phyloP scores from a whole-genome alignment of 2,797 vertebrate genomes.

The Chelon labrosus region DNA sequence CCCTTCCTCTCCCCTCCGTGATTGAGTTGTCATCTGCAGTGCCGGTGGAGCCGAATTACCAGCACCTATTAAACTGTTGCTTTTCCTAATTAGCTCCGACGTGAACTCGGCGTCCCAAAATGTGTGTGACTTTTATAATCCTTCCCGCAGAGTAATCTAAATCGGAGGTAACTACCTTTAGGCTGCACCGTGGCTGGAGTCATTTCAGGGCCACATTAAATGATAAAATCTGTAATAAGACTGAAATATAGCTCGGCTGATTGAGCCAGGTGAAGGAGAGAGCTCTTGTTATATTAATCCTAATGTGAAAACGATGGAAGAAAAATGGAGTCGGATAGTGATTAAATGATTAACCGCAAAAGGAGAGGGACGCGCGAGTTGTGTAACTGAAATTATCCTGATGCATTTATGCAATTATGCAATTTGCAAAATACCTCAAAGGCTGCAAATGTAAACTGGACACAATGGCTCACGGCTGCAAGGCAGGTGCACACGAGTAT shows the following conservation, averaged over 20 bases:
- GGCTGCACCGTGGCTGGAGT: slow-evolving; percentile 52
- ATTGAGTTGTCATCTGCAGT: slow-evolving; percentile 53
- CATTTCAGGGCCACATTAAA: slow-evolving; percentile 74
- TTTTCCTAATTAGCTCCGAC: slow-evolving; percentile 61
- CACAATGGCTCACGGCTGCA: slow-evolving; percentile 37
- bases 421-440: slow-evolving; percentile 58
- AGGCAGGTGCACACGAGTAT: slow-evolving; percentile 25
- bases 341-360: slow-evolving; percentile 55
- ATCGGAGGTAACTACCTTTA: slow-evolving; percentile 53
- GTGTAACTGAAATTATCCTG: slow-evolving; percentile 38
- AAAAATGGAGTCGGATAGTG: slow-evolving; percentile 49
- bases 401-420: slow-evolving; percentile 58
- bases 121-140: slow-evolving; percentile 56
- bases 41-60: slow-evolving; percentile 47
- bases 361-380: slow-evolving; percentile 24
- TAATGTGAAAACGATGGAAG: slow-evolving; percentile 65
- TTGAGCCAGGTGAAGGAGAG: slow-evolving; percentile 66
- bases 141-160: slow-evolving; percentile 47
- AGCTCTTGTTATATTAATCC: slow-evolving; percentile 65
- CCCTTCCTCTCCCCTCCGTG: slow-evolving; percentile 9
- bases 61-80: slow-evolving; percentile 52
- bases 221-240: slow-evolving; percentile 81
- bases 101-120: slow-evolving; percentile 42
- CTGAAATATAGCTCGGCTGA: slow-evolving; percentile 54
- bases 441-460: slow-evolving; percentile 49